Percentiles rank a stretch among this genome's conserved stretches.
Evolutionary conservation across 2,888 invertebrate species (phyloP).

Genomic region (Tupiocoris notatus): DNA sequence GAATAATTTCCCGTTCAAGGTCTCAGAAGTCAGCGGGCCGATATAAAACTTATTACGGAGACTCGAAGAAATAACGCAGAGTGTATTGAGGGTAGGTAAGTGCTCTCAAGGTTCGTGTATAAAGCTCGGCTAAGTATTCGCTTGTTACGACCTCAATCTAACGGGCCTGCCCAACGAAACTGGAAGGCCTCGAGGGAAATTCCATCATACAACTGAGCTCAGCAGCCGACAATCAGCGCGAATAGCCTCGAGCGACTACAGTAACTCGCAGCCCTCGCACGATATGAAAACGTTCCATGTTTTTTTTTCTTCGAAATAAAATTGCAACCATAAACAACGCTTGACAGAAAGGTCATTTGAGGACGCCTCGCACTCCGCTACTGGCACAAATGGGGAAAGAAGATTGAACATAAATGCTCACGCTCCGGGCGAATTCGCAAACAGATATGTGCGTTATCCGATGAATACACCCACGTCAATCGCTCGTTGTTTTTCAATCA

Average conservation of each 20-base stretch:
- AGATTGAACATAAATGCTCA: no score
- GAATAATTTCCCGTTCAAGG: no score
- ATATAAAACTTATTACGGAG: no score
- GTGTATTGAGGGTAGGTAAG: not conserved
- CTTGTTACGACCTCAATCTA: not conserved
- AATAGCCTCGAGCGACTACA: not conserved
- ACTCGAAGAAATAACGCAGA: no score
- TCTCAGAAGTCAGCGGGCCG: no score
- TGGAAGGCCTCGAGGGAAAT: not conserved
- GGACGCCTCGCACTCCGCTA: no score
- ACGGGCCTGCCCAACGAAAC: not conserved
- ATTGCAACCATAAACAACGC: not conserved
- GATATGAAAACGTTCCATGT: not conserved
- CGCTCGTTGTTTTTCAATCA: no score
- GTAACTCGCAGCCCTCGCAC: not conserved
- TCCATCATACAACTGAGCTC: not conserved
- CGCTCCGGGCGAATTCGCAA: no score
- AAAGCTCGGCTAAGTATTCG: not conserved
- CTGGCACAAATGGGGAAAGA: no score
- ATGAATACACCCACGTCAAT: no score
- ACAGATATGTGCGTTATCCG: no score
- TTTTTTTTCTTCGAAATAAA: not conserved
- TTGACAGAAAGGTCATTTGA: no score
- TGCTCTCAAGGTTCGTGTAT: not conserved
- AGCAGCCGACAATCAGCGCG: not conserved